Evolutionary conservation across 2,888 invertebrate species (phyloP).

Genomic region (Cyclophora punctaria): DNA sequence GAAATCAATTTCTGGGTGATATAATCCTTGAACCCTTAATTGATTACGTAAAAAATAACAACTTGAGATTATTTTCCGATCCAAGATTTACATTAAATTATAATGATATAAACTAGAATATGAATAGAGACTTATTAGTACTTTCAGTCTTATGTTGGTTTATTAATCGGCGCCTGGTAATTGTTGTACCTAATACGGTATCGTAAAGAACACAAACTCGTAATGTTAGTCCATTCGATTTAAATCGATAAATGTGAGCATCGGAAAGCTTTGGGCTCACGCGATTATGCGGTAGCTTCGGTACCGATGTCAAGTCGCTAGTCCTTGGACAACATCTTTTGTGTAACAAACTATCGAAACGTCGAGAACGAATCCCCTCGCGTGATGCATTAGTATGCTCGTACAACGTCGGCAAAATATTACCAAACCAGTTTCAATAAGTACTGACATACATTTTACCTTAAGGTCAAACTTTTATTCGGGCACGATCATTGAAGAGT

Average conservation of each 20-base stretch:
- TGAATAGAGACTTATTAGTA: no score
- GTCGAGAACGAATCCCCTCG: not conserved
- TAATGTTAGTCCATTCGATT: slow-evolving; percentile 45
- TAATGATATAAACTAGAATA: no score
- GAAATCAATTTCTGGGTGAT: no score
- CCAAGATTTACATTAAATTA: no score
- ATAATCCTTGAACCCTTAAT: no score
- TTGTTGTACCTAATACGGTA: no score
- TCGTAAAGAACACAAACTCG: slow-evolving; percentile 12
- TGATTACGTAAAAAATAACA: no score
- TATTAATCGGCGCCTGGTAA: no score
- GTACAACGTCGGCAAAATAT: not conserved
- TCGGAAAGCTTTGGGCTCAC: slow-evolving; percentile 29
- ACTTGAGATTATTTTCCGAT: no score
- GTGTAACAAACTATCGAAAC: slow-evolving; percentile 11
- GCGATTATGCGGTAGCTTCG: slow-evolving; percentile 30
- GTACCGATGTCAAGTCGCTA: slow-evolving; percentile 12
- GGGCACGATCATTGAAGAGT: no score
- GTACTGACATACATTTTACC: not conserved
- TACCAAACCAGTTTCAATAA: slow-evolving; percentile 1
- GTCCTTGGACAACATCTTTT: slow-evolving; percentile 31
- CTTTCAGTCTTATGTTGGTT: no score
- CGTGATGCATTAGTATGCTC: no score
- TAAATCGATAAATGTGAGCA: slow-evolving; percentile 36
- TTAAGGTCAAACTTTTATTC: not conserved